phyloP scores from a whole-genome alignment of 2,888 invertebrate genomes.

The Pinctada fucata region DNA sequence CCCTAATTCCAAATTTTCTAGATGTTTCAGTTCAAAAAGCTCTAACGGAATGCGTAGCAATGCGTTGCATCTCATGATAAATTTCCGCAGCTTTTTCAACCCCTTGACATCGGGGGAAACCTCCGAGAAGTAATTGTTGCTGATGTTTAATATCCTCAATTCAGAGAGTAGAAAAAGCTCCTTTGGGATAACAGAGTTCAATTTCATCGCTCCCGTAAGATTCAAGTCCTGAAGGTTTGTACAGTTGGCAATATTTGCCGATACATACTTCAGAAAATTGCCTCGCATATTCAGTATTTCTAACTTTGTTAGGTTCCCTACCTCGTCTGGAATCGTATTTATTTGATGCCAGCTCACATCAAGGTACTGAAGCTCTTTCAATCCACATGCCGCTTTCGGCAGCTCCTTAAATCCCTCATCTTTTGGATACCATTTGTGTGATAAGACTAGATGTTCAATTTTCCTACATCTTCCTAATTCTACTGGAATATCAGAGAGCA shows the following conservation, averaged over 20 bases:
- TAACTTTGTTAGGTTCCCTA: conserved; percentile 62
- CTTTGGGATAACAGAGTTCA: conserved; percentile 62
- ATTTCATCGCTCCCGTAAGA: conserved; percentile 66
- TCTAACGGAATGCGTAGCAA: conserved; percentile 64
- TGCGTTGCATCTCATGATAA: conserved; percentile 68
- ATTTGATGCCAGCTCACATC: conserved; percentile 71
- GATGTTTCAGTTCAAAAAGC: conserved; percentile 60
- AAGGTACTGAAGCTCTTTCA: conserved; percentile 60
- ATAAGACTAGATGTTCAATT: conserved; percentile 64
- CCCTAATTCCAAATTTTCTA: conserved; percentile 65
- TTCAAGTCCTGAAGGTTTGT: conserved; percentile 60
- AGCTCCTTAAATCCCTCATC: conserved; percentile 59
- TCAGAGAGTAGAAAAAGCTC: conserved; percentile 63
- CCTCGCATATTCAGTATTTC: conserved; percentile 64
- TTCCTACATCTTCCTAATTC: conserved; percentile 60
- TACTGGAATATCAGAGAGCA: conserved; percentile 58
- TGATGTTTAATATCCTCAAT: conserved; percentile 61
- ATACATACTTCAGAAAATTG: conserved; percentile 65
- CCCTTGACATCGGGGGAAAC: conserved; percentile 63
- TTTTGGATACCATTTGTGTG: conserved; percentile 69
- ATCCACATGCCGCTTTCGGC: conserved; percentile 60
- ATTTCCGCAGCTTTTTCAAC: conserved; percentile 58
- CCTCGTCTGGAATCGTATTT: conserved; percentile 64
- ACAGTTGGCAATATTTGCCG: conserved; percentile 62
- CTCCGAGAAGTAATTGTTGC: conserved; percentile 69